A percentile compares a stretch with the other conserved stretches of the same genome.
Conservation (phyloP, 2,113 vertebrate species). For the Nesoenas mayeri region DNA sequence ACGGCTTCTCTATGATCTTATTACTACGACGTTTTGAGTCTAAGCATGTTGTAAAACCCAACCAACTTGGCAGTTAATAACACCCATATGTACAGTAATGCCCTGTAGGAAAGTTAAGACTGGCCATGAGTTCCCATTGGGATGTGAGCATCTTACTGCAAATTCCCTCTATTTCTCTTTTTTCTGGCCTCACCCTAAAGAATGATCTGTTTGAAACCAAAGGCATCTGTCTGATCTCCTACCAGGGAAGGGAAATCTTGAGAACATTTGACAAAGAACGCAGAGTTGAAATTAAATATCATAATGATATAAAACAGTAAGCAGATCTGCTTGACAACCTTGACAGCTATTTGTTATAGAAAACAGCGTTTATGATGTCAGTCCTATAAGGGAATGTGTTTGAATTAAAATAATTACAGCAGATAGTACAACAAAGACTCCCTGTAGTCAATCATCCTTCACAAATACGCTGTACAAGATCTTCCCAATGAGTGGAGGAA, state of each 20-base stretch:
- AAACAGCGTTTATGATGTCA: slow-evolving; percentile 78
- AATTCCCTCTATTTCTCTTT: not conserved
- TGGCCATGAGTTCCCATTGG: not conserved
- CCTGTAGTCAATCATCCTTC: slow-evolving; percentile 70
- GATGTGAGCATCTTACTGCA: not conserved
- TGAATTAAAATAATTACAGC: slow-evolving; percentile 78
- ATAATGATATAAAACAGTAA: slow-evolving; percentile 78
- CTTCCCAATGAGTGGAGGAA: slow-evolving; percentile 36
- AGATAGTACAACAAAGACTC: slow-evolving; percentile 75
- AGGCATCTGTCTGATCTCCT: slow-evolving; percentile 38
- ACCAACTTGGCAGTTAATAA: not conserved
- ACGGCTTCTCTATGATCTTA: slow-evolving; percentile 24
- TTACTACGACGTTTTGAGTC: not conserved
- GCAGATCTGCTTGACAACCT: slow-evolving; percentile 74
- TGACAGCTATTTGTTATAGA: slow-evolving; percentile 78
- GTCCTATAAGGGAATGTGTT: slow-evolving; percentile 71
- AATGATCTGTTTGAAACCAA: not conserved
- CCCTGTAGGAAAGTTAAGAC: not conserved
- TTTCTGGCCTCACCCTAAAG: slow-evolving; percentile 7
- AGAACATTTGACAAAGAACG: slow-evolving; percentile 52
- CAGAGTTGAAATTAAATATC: slow-evolving; percentile 75
- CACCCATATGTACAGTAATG: not conserved
- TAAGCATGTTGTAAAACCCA: not conserved
- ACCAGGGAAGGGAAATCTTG: slow-evolving; percentile 46
- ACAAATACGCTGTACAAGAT: slow-evolving; percentile 32